These are phyloP conservation scores for Metacarcinus magister DNA, from an alignment of 2,888 invertebrate genomes.

Conservation along the genomic window DNA sequence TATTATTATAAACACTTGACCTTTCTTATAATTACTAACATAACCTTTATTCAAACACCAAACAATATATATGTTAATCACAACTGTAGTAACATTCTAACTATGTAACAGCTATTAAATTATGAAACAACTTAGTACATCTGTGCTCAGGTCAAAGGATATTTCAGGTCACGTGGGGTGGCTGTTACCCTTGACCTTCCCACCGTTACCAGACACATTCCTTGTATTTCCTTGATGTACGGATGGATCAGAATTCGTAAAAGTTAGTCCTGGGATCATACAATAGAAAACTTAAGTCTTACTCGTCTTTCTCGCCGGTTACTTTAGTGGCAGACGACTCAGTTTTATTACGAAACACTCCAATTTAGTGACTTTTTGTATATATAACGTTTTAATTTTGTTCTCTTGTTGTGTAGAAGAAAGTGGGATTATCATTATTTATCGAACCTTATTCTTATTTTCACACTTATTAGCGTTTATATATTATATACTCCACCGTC, in stretches of 20 bases:
- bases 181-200: neutral
- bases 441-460: neutral
- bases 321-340: neutral
- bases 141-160: neutral
- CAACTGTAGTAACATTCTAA: too few species aligned
- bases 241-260: neutral
- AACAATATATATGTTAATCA: too few species aligned
- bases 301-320: neutral
- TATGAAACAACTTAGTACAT: too few species aligned
- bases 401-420: too few species aligned
- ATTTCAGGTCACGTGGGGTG: neutral
- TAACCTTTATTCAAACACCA: too few species aligned
- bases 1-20: too few species aligned
- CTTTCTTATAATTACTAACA: too few species aligned
- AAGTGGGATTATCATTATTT: too few species aligned
- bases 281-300: neutral
- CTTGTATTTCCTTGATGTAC: neutral
- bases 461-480: neutral
- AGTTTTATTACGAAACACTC: neutral
- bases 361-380: neutral
- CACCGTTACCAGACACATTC: neutral
- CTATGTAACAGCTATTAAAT: too few species aligned
- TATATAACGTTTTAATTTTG: too few species aligned
- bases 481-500: neutral
- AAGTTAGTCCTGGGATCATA: neutral